These are phyloP conservation scores for Pachydiplax longipennis DNA, from an alignment of 2,888 invertebrate genomes.

Conservation along the genomic window DNA sequence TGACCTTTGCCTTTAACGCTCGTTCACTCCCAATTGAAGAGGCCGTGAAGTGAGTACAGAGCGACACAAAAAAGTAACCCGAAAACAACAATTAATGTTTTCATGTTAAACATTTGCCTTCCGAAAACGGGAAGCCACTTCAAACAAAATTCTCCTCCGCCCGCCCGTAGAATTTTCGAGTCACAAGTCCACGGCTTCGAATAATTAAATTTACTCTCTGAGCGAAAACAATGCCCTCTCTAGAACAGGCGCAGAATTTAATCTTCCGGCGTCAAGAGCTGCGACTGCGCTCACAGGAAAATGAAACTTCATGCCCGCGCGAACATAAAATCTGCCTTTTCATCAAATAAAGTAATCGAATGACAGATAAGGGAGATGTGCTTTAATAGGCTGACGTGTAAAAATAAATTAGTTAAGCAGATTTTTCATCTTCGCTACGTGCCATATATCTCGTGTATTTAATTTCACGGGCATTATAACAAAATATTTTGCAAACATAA, in stretches of 20 bases:
- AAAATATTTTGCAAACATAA: too few relatives aligned
- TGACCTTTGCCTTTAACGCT: too few relatives aligned
- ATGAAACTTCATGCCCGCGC: not conserved
- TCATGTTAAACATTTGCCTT: not conserved
- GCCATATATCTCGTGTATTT: too few relatives aligned
- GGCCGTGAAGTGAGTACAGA: too few relatives aligned
- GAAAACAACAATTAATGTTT: not conserved
- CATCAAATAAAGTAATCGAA: too few relatives aligned
- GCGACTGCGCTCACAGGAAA: not conserved
- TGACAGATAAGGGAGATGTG: not conserved
- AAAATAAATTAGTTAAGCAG: too few relatives aligned
- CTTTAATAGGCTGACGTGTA: too few relatives aligned
- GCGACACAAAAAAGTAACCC: too few relatives aligned
- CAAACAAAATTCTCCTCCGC: not conserved
- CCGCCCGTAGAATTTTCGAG: not conserved
- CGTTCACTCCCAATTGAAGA: too few relatives aligned
- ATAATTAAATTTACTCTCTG: slow-evolving; percentile 30
- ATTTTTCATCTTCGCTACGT: too few relatives aligned
- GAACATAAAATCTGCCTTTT: too few relatives aligned
- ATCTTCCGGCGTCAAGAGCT: not conserved
- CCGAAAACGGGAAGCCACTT: not conserved
- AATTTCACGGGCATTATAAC: too few relatives aligned
- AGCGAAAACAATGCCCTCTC: slow-evolving; percentile 1
- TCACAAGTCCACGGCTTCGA: not conserved
- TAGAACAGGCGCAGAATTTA: slow-evolving; percentile 28